Base-by-base conservation (phyloP, 2,888 invertebrate genomes). In the Automeris io region DNA sequence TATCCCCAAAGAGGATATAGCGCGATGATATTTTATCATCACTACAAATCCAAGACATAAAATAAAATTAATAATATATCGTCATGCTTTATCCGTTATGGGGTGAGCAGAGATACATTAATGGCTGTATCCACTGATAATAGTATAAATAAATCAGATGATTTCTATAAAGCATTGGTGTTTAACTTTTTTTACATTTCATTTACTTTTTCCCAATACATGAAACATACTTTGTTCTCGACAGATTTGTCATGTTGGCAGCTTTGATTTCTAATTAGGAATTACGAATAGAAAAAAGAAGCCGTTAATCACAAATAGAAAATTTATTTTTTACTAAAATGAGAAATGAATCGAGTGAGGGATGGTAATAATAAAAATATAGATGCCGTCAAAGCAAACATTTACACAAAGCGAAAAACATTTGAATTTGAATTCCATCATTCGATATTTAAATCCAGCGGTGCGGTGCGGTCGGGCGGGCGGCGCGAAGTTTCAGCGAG, bases 341-440 rank as follows among this genome's bases (percentile, higher is more conserved):
- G 21, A 16, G 18, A 29, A 39, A 8, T 11, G 23, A 34, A 39
- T 25, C 18, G 24, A 29, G 13, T 31, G 11, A 34, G 23, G 11
- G 19, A 25, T 19, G 21, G 25, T 24, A 34, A 22, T 32, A 37
- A 64, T 58, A 61, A 67, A 69, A 62, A 64, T 57, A 54, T 60
- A 49, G 58, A 51, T 44, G 48, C 53, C 59, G 51, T 64, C 62
- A 70, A 65, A 70, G 74, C 69, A 76, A 74, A 75, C 73, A 71
- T 69, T 71, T 67, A 68, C 71, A 70, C 66, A 74, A 77, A 71
- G 55, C 52, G 70, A 69, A 71, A 71, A 77, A 71, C 70, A 68
- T 81, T 79, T 77, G 75, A 79, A 83, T 78, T 77, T 72, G 76
- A 81, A 83, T 82, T 81, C 81, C 81, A 82, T 83, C 77, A 82